Conservation (phyloP, 1,140 invertebrate species). For the Diprion similis region DNA sequence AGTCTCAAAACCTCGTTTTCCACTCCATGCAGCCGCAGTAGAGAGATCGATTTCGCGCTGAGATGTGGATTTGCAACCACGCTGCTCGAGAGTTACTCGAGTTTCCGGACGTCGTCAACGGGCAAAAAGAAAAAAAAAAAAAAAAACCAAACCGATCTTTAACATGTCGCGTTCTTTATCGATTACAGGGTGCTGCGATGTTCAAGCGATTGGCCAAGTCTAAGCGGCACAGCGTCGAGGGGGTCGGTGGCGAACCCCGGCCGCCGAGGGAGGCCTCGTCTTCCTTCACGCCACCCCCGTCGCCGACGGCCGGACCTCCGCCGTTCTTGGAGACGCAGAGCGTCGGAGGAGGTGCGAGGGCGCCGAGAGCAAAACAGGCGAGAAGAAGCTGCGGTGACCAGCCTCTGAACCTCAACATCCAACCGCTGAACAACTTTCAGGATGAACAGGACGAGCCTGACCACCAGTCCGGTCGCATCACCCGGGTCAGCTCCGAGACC, state of each 20-base stretch:
- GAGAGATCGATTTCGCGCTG: background rate
- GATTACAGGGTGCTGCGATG: constrained; percentile 44
- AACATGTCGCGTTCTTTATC: no score
- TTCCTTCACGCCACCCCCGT: constrained; percentile 33
- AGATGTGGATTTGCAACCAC: no score
- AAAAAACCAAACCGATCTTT: no score
- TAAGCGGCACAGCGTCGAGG: constrained; percentile 56
- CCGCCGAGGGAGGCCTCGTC: constrained; percentile 38
- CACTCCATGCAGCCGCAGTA: background rate
- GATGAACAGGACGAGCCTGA: constrained; percentile 21
- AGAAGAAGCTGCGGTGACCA: constrained; percentile 55
- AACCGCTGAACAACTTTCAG: constrained; percentile 33
- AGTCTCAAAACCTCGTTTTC: no score
- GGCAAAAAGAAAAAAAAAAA: no score
- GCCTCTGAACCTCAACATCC: constrained; percentile 37
- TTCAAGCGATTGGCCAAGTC: constrained; percentile 57
- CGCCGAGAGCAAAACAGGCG: constrained; percentile 50
- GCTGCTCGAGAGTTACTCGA: background rate
- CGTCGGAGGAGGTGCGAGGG: constrained; percentile 37
- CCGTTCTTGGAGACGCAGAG: constrained; percentile 35
- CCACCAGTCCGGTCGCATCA: constrained; percentile 20
- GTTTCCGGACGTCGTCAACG: background rate
- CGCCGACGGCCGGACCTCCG: constrained; percentile 4
- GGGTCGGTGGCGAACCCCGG: constrained; percentile 40
- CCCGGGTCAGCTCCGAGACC: constrained; percentile 39